Evolutionary conservation across 2,113 vertebrate genomes (phyloP).

Genomic region (Dolichotis patagonum): DNA sequence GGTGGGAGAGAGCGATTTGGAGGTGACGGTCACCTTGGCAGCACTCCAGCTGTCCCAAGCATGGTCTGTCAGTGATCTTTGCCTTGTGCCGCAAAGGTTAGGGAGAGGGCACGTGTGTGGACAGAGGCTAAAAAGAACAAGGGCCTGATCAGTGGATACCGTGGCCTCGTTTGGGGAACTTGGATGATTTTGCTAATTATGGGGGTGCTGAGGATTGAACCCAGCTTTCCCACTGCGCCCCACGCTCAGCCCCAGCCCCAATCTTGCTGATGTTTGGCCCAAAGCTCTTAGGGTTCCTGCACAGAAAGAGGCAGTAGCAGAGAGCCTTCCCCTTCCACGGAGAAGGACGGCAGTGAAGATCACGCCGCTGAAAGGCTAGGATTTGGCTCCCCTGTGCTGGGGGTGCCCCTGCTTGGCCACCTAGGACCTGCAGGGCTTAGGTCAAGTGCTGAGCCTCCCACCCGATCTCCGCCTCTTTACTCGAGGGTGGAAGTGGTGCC

Average conservation of each 20-base stretch:
- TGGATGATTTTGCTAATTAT: not conserved
- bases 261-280: not conserved
- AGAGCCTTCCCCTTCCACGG: not conserved
- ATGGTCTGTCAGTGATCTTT: not conserved
- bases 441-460: not conserved
- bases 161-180: not conserved
- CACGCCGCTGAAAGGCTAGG: not conserved
- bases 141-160: not conserved
- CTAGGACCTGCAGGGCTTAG: not conserved
- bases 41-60: not conserved
- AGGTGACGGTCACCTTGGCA: not conserved
- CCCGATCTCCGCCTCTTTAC: not conserved
- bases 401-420: not conserved
- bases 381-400: not conserved
- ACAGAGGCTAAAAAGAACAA: not conserved
- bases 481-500: not conserved
- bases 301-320: not conserved
- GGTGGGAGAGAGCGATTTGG: not conserved
- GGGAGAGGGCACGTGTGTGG: not conserved
- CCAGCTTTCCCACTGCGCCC: not conserved
- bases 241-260: no score
- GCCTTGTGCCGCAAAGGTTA: not conserved
- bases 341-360: not conserved
- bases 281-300: not conserved
- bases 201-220: not conserved